Conservation (phyloP, 2,888 invertebrate genomes). For the Scaptomyza polygonia region DNA sequence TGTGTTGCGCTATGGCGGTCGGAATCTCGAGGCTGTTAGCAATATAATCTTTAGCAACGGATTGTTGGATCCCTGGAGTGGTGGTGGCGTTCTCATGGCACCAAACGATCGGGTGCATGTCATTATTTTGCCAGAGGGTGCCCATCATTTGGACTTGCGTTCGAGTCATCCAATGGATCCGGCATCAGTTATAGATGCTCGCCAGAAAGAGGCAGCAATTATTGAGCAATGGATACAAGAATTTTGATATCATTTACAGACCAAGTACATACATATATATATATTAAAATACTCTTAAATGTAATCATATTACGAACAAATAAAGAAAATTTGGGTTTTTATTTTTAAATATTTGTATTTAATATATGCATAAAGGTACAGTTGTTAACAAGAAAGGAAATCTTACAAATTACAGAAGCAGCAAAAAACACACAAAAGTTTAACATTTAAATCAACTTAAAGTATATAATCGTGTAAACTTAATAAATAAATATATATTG, state of each 20-base stretch:
- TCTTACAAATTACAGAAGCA: constrained; percentile 77
- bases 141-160: constrained; percentile 92
- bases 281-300: neutral
- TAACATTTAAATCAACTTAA: constrained; percentile 76
- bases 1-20: constrained; percentile 92
- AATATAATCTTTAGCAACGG: constrained; percentile 94
- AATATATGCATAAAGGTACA: constrained; percentile 80
- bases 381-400: constrained; percentile 81
- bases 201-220: constrained; percentile 69
- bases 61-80: constrained; percentile 93
- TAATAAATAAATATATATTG: constrained; percentile 73
- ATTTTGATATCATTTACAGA: constrained; percentile 18
- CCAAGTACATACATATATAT: no score
- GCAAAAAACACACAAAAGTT: constrained; percentile 71
- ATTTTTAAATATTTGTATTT: constrained; percentile 66
- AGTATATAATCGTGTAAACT: constrained; percentile 63
- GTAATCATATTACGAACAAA: neutral
- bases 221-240: constrained; percentile 70
- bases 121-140: constrained; percentile 91
- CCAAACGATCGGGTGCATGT: constrained; percentile 88
- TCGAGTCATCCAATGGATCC: constrained; percentile 72
- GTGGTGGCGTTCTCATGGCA: constrained; percentile 91
- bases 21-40: constrained; percentile 87
- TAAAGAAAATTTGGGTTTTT: neutral
- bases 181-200: constrained; percentile 73